Percentiles rank a stretch among this genome's conserved stretches.
Conservation (phyloP, 2,888 invertebrate species). For the Temnothorax rugatulus region DNA sequence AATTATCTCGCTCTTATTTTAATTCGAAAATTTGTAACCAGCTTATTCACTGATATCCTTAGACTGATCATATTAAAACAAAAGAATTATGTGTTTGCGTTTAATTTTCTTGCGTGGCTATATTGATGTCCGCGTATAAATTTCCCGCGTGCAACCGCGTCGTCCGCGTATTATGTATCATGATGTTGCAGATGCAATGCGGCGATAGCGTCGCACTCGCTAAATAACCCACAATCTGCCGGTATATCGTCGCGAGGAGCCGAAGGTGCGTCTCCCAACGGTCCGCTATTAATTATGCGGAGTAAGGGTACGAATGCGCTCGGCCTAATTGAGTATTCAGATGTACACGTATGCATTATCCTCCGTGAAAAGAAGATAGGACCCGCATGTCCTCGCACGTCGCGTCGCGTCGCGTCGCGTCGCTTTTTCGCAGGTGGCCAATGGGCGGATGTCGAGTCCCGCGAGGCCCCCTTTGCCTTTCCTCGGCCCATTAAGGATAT, state of each 20-base stretch:
- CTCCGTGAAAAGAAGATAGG: constrained; percentile 70
- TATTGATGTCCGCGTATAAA: constrained; percentile 16
- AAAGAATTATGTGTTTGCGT: constrained; percentile 5
- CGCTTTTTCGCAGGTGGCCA: constrained; percentile 78
- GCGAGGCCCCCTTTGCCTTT: constrained; percentile 42
- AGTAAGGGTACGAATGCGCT: constrained; percentile 67
- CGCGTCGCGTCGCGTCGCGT: constrained; percentile 59
- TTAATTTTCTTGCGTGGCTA: not conserved
- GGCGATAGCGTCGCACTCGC: constrained; percentile 41
- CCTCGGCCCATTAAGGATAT: constrained; percentile 17
- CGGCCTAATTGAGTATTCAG: constrained; percentile 72
- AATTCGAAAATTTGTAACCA: not conserved
- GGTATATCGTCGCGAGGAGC: constrained; percentile 49
- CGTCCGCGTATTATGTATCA: constrained; percentile 19
- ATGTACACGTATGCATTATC: constrained; percentile 54
- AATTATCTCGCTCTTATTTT: not conserved
- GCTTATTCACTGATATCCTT: too few relatives aligned
- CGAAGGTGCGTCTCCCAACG: constrained; percentile 56
- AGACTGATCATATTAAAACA: not conserved
- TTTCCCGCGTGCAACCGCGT: not conserved
- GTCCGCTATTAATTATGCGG: constrained; percentile 72
- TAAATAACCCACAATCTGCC: constrained; percentile 64
- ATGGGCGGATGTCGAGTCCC: constrained; percentile 71
- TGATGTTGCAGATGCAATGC: constrained; percentile 22
- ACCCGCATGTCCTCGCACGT: constrained; percentile 77